Base-by-base conservation (phyloP, 2,888 invertebrate species). In the Ophioninae sp. region DNA sequence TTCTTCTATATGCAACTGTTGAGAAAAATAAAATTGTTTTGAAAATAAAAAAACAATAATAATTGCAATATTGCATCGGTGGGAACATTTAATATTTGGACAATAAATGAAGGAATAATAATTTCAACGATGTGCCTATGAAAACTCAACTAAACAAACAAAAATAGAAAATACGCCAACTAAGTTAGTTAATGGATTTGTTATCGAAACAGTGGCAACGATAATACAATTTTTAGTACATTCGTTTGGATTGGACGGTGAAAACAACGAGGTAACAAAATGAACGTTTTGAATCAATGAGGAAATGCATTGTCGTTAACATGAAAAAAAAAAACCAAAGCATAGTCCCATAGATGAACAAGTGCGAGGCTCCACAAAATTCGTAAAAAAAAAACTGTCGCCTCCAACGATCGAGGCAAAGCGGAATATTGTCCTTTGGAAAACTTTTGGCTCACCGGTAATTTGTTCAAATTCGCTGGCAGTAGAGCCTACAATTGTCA, bases 1-100 rank as follows among this genome's bases (percentile, higher is more conserved):
- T 22, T 95, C 94, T 67, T 96, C 96, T 93, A 97, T 93, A 93
- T 96, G 96, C 84, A 97, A 93, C 97, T 97, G 93, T 20, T 74
- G 59, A 85, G 44, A 79, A 58, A 41, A 65, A 65, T 23, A 68
- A 39, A 41, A 73, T 78, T 20, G 39, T 39, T 59, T 8, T 37
- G 6, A 13, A 64, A 20, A n/a, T n/a, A 7, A 56, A 56, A 30
- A 17, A 59, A 51, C 13, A 10, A 51, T 17, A 51, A 17, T 17
- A 17, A 51, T 30, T 30, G 30, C 30, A 30, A 3, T 3, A 51
- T 0, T 13, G 51, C 17, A 10, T 6, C 2, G 17, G 51, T 2
- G 51, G 51, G 17, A 51, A 17, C 17, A 17, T 51, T 51, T 51
- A 10, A 51, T 51, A 5, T 51, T 17, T 17, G 51, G 13, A 51